These are phyloP conservation scores for Drosophila pruinosa DNA, from an alignment of 1,140 invertebrate genomes.

Conservation along the genomic window DNA sequence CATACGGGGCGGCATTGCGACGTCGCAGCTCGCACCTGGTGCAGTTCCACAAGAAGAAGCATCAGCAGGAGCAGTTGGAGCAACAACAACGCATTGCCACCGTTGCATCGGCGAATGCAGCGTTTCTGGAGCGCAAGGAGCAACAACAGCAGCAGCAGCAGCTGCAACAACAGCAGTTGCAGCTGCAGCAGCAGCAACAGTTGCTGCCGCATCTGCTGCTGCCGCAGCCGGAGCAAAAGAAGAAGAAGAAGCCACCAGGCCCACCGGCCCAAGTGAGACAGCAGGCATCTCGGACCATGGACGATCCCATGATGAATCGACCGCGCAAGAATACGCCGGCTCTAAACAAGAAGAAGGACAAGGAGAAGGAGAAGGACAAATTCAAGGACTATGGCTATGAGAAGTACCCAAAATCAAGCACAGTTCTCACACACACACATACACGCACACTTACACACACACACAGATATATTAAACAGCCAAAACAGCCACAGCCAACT, in stretches of 20 bases:
- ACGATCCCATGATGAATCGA: constrained; percentile 75
- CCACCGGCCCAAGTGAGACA: constrained; percentile 68
- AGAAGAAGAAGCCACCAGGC: constrained; percentile 75
- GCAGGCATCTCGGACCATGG: constrained; percentile 74
- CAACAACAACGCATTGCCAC: constrained; percentile 76
- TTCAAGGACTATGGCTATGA: constrained; percentile 65
- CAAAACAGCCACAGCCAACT: not conserved
- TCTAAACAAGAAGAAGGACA: constrained; percentile 62
- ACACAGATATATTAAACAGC: not conserved
- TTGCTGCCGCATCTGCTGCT: constrained; percentile 22
- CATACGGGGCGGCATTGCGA: constrained; percentile 52
- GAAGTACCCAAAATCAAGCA: constrained; percentile 62
- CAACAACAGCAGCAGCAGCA: constrained; percentile 35
- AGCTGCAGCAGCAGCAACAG: constrained; percentile 16
- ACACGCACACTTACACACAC: constrained; percentile 23
- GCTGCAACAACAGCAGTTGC: constrained; percentile 43
- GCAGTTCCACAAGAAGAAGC: constrained; percentile 72
- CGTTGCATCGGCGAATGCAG: constrained; percentile 71
- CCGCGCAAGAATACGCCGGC: constrained; percentile 55
- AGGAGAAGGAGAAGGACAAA: constrained; percentile 37
- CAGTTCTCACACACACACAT: not conserved
- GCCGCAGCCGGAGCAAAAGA: constrained; percentile 56
- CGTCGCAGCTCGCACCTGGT: constrained; percentile 73
- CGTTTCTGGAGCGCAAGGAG: constrained; percentile 59
- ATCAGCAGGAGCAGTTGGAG: constrained; percentile 60